phyloP scores from a whole-genome alignment of 2,888 invertebrate genomes.

The Tridacna crocea region DNA sequence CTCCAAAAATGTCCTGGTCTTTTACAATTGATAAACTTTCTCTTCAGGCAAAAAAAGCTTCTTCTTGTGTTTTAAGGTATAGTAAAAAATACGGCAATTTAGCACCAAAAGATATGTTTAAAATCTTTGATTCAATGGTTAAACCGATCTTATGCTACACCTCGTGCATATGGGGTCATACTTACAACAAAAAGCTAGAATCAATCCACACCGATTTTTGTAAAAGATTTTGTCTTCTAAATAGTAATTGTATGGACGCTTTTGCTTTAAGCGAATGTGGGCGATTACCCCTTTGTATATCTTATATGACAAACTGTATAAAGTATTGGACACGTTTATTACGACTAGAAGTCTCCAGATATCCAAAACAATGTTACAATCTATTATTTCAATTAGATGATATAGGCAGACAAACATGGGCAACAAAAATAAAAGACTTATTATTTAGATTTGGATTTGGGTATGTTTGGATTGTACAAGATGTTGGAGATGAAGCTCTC shows the following conservation, averaged over 20 bases:
- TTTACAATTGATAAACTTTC: conserved; percentile 15
- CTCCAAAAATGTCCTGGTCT: conserved; percentile 14
- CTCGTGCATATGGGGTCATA: conserved; percentile 15
- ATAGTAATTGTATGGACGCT: conserved; percentile 7
- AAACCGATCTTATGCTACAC: conserved; percentile 15
- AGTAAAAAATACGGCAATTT: conserved; percentile 12
- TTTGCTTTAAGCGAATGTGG: conserved; percentile 17
- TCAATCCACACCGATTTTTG: background rate
- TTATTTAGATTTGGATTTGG: conserved; percentile 28
- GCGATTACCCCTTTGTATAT: background rate
- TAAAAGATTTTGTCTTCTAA: conserved; percentile 12
- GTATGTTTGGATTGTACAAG: conserved; percentile 28
- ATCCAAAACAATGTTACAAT: conserved; percentile 34
- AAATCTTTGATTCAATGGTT: conserved; percentile 23
- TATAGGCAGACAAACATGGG: conserved; percentile 33
- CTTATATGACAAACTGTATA: conserved; percentile 28
- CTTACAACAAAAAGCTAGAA: conserved; percentile 1
- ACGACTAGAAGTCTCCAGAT: conserved; percentile 14
- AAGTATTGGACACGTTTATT: conserved; percentile 33
- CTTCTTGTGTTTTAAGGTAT: conserved; percentile 6
- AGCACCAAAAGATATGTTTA: background rate
- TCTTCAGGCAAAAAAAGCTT: conserved; percentile 10
- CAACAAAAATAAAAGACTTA: conserved; percentile 20
- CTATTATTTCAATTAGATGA: conserved; percentile 23
- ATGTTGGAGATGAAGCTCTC: conserved; percentile 17